A percentile compares a stretch with the other conserved stretches of the same genome.
Conservation (phyloP, 2,888 invertebrate genomes). For the Eurytoma californica region DNA sequence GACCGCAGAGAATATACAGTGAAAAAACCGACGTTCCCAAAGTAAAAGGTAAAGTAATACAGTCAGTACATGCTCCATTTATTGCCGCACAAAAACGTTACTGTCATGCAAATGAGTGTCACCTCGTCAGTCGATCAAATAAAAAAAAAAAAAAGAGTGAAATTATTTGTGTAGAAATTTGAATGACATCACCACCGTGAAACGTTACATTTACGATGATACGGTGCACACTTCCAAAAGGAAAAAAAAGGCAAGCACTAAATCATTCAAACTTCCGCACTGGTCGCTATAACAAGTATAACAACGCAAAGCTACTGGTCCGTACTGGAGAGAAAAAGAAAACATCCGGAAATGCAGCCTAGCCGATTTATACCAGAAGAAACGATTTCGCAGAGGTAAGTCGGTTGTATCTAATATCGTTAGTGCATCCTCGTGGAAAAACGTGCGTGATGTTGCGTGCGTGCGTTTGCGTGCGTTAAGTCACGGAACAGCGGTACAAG, state of each 20-base stretch:
- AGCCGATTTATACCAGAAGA: not conserved
- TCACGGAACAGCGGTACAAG: slow-evolving; percentile 13
- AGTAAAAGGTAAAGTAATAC: not conserved
- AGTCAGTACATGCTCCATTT: slow-evolving; percentile 13
- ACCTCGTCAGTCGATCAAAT: slow-evolving; percentile 53
- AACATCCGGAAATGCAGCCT: not conserved
- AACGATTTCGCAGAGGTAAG: slow-evolving; percentile 22
- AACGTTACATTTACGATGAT: not conserved
- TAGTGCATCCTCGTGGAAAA: slow-evolving; percentile 40
- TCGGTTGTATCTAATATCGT: slow-evolving; percentile 20
- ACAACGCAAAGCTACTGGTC: not conserved
- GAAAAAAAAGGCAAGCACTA: not conserved
- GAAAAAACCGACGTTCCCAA: slow-evolving; percentile 1
- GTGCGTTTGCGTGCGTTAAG: slow-evolving; percentile 48
- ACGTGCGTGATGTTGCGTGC: slow-evolving; percentile 46
- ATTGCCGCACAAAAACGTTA: slow-evolving; percentile 5
- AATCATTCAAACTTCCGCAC: slow-evolving; percentile 19
- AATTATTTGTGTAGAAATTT: not conserved
- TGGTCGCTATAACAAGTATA: not conserved
- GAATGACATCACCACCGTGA: slow-evolving; percentile 10
- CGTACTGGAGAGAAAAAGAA: slow-evolving; percentile 1
- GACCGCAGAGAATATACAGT: slow-evolving; percentile 35
- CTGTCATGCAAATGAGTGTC: slow-evolving; percentile 22
- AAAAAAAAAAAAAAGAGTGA: slow-evolving; percentile 9
- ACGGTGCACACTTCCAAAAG: not conserved